Evolutionary conservation across 2,113 vertebrate genomes (phyloP), one percentile per base, ranked within the genome.

Genomic region (Ochotona princeps): DNA sequence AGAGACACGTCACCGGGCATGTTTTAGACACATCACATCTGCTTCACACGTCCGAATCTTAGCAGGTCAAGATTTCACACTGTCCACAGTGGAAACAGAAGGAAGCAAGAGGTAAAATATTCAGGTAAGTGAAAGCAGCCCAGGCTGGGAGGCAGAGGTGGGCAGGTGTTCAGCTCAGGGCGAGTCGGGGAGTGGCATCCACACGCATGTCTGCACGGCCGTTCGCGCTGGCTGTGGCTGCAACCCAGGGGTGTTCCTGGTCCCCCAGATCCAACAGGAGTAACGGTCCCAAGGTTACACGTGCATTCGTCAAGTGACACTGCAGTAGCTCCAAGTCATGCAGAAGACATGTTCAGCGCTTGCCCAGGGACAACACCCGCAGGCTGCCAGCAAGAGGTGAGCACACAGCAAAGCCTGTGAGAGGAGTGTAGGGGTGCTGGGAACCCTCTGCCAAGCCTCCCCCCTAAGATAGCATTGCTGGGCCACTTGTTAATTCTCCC

Each of bases 291-390:
- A 76, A 89, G 85, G 98, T 97, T 98, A 97, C 98, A 97, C 96
- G 97, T 93, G 97, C 98, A 98, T 98, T 98, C 98, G 98, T 98
- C 98, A 98, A 98, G 98, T 98, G 97, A 98, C 98, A 98, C 98
- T 96, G 98, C 98, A 98, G 99, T 98, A 98, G 98, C 98, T 98
- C 98, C 98, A 98, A 98, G 98, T 99, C 98, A 98, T 98, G 98
- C 98, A 96, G 98, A 98, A 99, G 98, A 98, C 96, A 75, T 97
- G 96, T 90, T n/a, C n/a, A n/a, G n/a, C n/a, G n/a, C n/a, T n/a
- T n/a, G n/a, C n/a, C n/a, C n/a, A n/a, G n/a, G n/a, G n/a, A n/a
- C n/a, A n/a, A n/a, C n/a, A n/a, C n/a, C n/a, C n/a, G n/a, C n/a
- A n/a, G n/a, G n/a, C n/a, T n/a, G n/a, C n/a, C n/a, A n/a, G n/a